Evolutionary conservation across 2,113 vertebrate genomes (phyloP), one percentile per base, ranked within the genome.

Genomic region (Lagopus muta): DNA sequence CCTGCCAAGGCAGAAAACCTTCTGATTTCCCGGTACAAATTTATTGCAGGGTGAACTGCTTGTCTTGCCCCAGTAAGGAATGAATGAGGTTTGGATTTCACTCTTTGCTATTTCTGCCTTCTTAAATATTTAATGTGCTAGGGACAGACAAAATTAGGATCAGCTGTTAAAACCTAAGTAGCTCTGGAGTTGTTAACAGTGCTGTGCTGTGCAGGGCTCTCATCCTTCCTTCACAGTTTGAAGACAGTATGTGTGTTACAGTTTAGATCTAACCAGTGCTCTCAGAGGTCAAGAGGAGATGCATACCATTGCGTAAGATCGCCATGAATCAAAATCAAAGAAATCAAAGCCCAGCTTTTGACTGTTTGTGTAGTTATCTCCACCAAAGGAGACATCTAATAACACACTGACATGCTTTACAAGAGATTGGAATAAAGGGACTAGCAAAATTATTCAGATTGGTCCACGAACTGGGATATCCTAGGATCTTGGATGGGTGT

Each of bases 31-130:
- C 52, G 72, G 43, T 30, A 45, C 65, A 43, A 74, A 89, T 50
- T 64, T 88, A 70, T 32, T 61, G 79, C 1, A 8, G 45, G 22
- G 62, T 72, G 72, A 92, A 75, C 47, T 7, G 13, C 71, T 21
- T 43, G 50, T 55, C 65, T 76, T 81, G 80, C 54, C 43, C 24
- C 48, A 64, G 30, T n/a, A 65, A 93, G 76, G 85, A 77, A 78
- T 34, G 45, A 86, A 72, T 30, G 27, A 83, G 69, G 71, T 74
- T 55, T 83, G 58, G 54, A 84, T 69, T 88, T 84, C 40, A 71
- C 20, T 32, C 88, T 83, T 83, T 48, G 60, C 48, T 90, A 18
- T 87, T 94, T 96, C 65, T 92, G 88, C 43, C 21, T 82, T 78
- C 27, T 36, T 83, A 58, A 91, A 81, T 88, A 73, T 67, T 88